Conservation (phyloP, 2,888 invertebrate species). For the Andrena bicolor region DNA sequence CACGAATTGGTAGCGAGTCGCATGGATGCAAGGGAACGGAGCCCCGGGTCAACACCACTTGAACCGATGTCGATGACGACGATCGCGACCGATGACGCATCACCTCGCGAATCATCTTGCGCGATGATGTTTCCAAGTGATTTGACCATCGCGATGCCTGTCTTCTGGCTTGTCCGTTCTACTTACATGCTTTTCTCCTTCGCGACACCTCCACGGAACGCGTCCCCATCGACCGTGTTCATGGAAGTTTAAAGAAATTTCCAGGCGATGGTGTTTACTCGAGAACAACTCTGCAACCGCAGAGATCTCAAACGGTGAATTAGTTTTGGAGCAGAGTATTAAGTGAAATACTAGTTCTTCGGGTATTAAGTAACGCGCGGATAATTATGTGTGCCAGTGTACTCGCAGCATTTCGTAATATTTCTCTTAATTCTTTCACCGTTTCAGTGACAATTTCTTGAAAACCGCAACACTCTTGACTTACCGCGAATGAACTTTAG, state of each 20-base stretch:
- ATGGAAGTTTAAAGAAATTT: too few relatives aligned
- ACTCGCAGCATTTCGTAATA: too few relatives aligned
- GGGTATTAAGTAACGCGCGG: too few relatives aligned
- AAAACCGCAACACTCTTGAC: slow-evolving; percentile 51
- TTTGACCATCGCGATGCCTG: slow-evolving; percentile 59
- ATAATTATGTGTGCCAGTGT: too few relatives aligned
- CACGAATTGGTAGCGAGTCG: slow-evolving; percentile 78
- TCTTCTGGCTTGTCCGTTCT: slow-evolving; percentile 6
- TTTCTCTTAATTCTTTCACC: background rate
- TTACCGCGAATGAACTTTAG: slow-evolving; percentile 71
- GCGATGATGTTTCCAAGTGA: slow-evolving; percentile 71
- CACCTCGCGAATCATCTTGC: slow-evolving; percentile 80
- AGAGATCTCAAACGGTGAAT: background rate
- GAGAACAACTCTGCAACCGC: too few relatives aligned
- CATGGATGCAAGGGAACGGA: slow-evolving; percentile 75
- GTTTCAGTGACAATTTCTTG: slow-evolving; percentile 6
- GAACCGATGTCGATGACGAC: slow-evolving; percentile 83
- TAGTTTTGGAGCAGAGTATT: background rate
- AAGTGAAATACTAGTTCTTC: background rate
- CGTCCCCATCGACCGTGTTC: background rate
- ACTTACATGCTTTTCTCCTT: background rate
- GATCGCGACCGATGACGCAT: slow-evolving; percentile 79
- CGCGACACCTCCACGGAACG: background rate
- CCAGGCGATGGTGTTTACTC: too few relatives aligned
- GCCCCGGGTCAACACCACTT: slow-evolving; percentile 83